A percentile compares a stretch with the other conserved stretches of the same genome.
phyloP scores from a whole-genome alignment of 2,113 vertebrate species.

The Greenwoodochromis staneri region DNA sequence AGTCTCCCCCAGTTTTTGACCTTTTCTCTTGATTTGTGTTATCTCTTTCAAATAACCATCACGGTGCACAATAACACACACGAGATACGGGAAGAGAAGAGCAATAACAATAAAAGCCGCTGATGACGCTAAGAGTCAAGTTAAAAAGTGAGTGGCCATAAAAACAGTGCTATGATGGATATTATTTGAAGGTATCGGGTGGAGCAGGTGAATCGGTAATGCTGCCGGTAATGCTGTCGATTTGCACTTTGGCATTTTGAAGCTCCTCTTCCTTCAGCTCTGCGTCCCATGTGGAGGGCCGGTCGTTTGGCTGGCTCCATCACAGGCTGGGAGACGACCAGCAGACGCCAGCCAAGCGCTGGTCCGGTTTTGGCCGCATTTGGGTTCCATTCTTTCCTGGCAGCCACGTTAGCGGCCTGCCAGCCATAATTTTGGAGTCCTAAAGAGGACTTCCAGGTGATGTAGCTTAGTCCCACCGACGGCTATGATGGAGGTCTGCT shows the following conservation, averaged over 20 bases:
- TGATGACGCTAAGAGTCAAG: neutral
- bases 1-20: neutral
- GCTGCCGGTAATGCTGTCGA: neutral
- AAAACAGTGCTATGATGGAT: neutral
- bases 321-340: neutral
- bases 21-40: neutral
- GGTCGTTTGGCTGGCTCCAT: neutral
- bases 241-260: neutral
- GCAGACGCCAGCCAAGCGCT: neutral
- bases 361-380: neutral
- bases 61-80: neutral
- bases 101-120: neutral
- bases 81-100: neutral
- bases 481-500: neutral
- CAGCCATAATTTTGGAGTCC: neutral
- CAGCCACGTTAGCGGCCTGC: neutral
- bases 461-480: neutral
- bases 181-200: neutral
- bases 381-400: neutral
- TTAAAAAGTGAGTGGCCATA: neutral
- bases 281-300: neutral
- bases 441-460: neutral
- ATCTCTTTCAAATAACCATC: neutral
- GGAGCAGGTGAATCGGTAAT: neutral
- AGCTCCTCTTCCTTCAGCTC: neutral